These are phyloP conservation scores for Turnix velox DNA, from an alignment of 2,113 vertebrate genomes.

Conservation along the genomic window DNA sequence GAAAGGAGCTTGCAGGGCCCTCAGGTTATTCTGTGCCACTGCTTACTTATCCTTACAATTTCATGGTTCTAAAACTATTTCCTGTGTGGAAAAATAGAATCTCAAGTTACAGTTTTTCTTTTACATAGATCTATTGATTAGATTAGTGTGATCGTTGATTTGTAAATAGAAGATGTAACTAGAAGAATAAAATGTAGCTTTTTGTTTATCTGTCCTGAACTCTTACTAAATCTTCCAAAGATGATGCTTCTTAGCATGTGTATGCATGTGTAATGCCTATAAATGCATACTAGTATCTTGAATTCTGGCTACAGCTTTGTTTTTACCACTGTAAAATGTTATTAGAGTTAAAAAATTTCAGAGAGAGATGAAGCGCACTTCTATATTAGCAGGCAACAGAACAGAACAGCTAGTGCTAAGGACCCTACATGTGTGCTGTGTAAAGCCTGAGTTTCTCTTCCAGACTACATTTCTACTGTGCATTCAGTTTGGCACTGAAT, in stretches of 20 bases:
- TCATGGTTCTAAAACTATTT: neutral
- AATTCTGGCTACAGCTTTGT: neutral
- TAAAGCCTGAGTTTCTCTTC: neutral
- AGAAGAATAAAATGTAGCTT: neutral
- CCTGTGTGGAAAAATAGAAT: neutral
- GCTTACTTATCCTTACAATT: neutral
- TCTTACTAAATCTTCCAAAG: neutral
- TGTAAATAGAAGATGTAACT: neutral
- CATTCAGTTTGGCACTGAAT: neutral
- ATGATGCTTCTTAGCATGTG: accelerated
- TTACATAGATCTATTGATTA: neutral
- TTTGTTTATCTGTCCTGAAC: neutral
- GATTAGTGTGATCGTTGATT: neutral
- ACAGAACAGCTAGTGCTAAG: neutral
- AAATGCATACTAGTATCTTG: neutral
- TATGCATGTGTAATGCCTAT: neutral
- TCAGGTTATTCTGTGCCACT: neutral
- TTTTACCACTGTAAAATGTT: neutral
- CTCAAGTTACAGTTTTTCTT: neutral
- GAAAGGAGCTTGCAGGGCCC: neutral
- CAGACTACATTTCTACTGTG: neutral
- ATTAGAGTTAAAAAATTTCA: neutral
- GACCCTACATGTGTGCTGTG: accelerated
- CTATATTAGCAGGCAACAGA: neutral
- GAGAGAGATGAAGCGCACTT: neutral